Evolutionary conservation across 2,113 vertebrate genomes (phyloP).

Genomic region (Actenoides hombroni): DNA sequence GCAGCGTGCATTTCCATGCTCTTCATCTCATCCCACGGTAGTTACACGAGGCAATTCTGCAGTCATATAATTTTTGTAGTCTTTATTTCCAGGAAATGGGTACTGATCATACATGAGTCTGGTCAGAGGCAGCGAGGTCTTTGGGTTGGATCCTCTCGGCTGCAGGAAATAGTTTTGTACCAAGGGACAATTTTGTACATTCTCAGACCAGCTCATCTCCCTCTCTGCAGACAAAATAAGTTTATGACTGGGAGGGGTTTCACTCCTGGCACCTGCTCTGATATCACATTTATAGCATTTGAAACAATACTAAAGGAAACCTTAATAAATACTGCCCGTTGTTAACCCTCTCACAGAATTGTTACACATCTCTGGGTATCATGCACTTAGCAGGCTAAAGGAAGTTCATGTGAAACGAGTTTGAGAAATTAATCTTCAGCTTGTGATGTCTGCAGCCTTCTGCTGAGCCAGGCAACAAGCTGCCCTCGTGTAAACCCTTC

Average conservation of each 20-base stretch:
- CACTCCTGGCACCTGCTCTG: neutral
- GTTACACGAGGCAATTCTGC: neutral
- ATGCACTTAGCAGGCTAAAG: neutral
- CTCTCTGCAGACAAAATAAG: neutral
- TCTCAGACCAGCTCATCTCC: neutral
- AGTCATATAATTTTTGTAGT: neutral
- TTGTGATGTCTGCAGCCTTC: neutral
- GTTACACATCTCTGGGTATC: neutral
- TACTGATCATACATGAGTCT: neutral
- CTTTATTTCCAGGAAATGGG: neutral
- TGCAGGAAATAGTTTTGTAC: neutral
- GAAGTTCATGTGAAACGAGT: neutral
- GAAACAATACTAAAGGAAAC: neutral
- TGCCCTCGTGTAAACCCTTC: neutral
- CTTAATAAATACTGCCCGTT: neutral
- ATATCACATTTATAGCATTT: neutral
- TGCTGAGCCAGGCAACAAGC: neutral
- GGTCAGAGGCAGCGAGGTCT: neutral
- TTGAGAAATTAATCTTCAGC: neutral
- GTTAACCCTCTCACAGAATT: neutral
- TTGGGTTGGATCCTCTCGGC: neutral
- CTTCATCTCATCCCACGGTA: fast-evolving
- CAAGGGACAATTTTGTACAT: neutral
- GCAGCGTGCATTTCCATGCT: neutral
- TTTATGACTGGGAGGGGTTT: neutral